These are phyloP conservation scores for Phalanger gymnotis DNA, from an alignment of 2,797 vertebrate genomes.

Conservation along the genomic window DNA sequence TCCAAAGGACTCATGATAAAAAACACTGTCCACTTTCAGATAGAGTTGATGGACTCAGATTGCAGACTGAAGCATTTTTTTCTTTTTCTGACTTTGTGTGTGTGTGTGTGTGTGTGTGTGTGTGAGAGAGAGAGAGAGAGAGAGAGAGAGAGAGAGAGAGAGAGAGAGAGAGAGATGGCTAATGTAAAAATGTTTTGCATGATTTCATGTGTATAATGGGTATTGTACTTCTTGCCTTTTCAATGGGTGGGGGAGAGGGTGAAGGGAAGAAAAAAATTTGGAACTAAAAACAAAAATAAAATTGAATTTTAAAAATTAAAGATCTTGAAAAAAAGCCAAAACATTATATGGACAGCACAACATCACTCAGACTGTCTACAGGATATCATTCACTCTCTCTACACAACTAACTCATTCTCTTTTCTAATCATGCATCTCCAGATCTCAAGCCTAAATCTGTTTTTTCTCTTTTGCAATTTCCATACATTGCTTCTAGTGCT, in stretches of 20 bases:
- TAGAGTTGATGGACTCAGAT: not conserved
- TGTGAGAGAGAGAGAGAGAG: too few species aligned
- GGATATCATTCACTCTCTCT: not conserved
- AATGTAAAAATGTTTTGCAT: not conserved
- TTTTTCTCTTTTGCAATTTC: not conserved
- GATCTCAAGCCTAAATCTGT: not conserved
- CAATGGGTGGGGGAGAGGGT: not conserved
- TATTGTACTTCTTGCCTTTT: not conserved
- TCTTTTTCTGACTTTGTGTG: not conserved
- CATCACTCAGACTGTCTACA: not conserved
- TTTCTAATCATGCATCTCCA: not conserved
- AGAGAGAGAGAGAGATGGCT: too few species aligned
- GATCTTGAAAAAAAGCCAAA: not conserved
- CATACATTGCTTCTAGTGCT: not conserved
- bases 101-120: too few species aligned
- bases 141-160: too few species aligned
- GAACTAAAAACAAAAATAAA: not conserved
- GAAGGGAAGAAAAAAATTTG: not conserved
- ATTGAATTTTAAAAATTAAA: not conserved
- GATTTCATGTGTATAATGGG: not conserved
- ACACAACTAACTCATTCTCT: not conserved
- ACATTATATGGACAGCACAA: not conserved
- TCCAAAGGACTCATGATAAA: not conserved
- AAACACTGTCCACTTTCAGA: not conserved
- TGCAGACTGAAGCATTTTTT: not conserved